Conservation (phyloP, 2,888 invertebrate species). For the Drosophila buzzatii region DNA sequence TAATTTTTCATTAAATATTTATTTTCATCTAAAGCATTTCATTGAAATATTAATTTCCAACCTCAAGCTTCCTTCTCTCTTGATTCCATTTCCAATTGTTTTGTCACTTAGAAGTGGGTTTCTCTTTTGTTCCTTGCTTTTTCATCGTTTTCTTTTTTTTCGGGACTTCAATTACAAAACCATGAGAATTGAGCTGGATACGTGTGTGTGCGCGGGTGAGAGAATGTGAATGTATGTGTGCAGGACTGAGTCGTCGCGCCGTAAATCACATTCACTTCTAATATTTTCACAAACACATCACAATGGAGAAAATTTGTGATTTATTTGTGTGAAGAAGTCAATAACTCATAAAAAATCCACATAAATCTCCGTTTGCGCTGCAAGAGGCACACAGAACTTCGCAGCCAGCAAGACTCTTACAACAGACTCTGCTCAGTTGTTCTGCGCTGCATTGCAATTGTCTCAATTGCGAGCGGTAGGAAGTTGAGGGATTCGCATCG, state of each 20-base stretch:
- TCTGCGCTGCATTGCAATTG: conserved; percentile 36
- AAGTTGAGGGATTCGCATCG: conserved; percentile 33
- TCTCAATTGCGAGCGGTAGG: conserved; percentile 38
- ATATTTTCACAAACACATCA: conserved; percentile 82
- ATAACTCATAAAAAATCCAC: conserved; percentile 80
- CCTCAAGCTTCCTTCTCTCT: not conserved
- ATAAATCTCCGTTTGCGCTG: conserved; percentile 73
- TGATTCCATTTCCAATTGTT: not conserved
- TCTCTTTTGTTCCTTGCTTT: conserved; percentile 3
- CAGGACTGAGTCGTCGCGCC: conserved; percentile 28
- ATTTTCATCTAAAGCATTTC: too few relatives aligned
- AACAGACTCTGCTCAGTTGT: conserved; percentile 12
- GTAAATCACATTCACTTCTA: conserved; percentile 81
- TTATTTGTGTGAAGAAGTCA: conserved; percentile 82
- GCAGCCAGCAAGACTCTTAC: conserved; percentile 4
- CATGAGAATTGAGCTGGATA: conserved; percentile 34
- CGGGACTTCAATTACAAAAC: conserved; percentile 26
- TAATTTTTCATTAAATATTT: too few relatives aligned
- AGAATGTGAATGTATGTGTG: conserved; percentile 3
- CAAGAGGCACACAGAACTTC: conserved; percentile 25
- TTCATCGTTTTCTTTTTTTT: conserved; percentile 8
- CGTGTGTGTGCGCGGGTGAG: conserved; percentile 8
- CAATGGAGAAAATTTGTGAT: conserved; percentile 78
- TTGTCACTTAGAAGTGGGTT: conserved; percentile 4
- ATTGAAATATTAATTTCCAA: not conserved